These are phyloP conservation scores for Caenorhabditis wallacei DNA, from an alignment of 2,888 invertebrate genomes.

Conservation along the genomic window DNA sequence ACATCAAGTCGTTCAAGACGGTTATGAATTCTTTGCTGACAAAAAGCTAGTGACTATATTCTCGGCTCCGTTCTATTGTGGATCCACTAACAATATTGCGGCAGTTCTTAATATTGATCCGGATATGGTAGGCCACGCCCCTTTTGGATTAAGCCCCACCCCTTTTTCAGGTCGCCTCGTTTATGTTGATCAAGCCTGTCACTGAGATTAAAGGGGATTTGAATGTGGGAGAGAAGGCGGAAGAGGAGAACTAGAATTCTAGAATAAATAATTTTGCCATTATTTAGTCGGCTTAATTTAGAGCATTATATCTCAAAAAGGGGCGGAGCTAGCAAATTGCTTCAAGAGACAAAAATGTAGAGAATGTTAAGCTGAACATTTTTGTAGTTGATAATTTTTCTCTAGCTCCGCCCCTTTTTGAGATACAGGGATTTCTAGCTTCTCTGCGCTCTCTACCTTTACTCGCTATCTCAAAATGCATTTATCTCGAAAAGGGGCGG, in stretches of 20 bases:
- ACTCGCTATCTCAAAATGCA: too few species aligned
- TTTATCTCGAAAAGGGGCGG: too few species aligned
- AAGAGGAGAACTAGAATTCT: conserved; percentile 11
- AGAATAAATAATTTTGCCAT: too few species aligned
- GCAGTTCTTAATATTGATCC: conserved; percentile 66
- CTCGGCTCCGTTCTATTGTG: conserved; percentile 91
- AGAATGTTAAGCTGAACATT: too few species aligned
- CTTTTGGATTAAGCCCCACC: not conserved
- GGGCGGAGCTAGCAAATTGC: too few species aligned
- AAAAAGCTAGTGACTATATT: conserved; percentile 80
- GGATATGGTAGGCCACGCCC: conserved; percentile 52
- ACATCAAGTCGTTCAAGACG: conserved; percentile 85
- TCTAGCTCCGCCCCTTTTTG: not conserved
- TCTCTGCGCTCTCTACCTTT: too few species aligned
- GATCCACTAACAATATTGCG: conserved; percentile 84
- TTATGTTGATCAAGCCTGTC: conserved; percentile 59
- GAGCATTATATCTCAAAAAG: too few species aligned
- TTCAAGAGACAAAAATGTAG: too few species aligned
- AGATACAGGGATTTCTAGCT: too few species aligned
- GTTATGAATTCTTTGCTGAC: conserved; percentile 94
- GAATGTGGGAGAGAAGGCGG: conserved; percentile 58
- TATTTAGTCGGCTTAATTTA: too few species aligned
- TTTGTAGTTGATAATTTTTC: too few species aligned
- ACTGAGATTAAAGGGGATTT: conserved; percentile 33
- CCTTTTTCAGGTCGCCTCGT: conserved; percentile 51